Evolutionary conservation across 1,140 invertebrate species (phyloP).

Genomic region (Homalodisca vitripennis): DNA sequence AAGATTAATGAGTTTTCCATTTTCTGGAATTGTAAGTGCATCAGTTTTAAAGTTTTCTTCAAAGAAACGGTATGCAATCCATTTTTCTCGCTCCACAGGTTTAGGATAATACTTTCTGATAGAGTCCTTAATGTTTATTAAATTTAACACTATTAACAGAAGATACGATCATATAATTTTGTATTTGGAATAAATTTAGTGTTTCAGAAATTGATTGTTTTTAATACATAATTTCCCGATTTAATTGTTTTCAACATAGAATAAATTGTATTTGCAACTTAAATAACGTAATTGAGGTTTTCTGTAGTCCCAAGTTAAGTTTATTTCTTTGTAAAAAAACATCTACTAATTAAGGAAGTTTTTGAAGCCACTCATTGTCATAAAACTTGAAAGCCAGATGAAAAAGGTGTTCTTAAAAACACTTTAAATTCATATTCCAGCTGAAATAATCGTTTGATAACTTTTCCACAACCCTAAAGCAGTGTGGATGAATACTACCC

Average conservation of each 20-base stretch:
- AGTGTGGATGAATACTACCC: conserved; percentile 45
- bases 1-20: neutral
- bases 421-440: conserved; percentile 41
- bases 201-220: neutral
- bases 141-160: neutral
- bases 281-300: no score
- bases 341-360: neutral
- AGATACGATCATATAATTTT: neutral
- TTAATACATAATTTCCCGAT: neutral
- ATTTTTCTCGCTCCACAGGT: neutral
- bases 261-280: neutral
- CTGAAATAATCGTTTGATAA: conserved; percentile 46
- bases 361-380: neutral
- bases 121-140: neutral
- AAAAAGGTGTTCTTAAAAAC: conserved; percentile 27
- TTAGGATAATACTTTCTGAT: neutral
- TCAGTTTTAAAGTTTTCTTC: neutral
- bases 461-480: conserved; percentile 46
- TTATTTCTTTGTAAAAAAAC: conserved; percentile 2
- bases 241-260: neutral
- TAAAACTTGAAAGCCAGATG: no score
- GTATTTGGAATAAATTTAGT: neutral
- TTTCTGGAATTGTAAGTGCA: neutral
- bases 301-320: no score
- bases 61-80: neutral